A percentile compares a stretch with the other conserved stretches of the same genome.
phyloP scores from a whole-genome alignment of 2,797 vertebrate species.

The Aselliscus stoliczkanus region DNA sequence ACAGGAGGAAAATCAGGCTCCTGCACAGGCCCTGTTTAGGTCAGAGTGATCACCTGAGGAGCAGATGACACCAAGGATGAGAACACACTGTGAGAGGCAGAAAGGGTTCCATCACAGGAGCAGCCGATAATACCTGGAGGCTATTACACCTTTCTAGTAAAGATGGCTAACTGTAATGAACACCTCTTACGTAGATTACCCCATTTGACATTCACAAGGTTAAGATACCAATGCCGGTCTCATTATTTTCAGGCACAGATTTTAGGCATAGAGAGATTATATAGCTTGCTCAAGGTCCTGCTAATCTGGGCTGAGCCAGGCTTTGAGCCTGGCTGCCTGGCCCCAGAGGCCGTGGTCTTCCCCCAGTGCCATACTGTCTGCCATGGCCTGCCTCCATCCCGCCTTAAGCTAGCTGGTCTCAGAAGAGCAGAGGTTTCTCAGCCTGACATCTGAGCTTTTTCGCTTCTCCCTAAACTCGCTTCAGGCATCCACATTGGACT shows the following conservation, averaged over 20 bases:
- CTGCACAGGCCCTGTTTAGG: too few species aligned
- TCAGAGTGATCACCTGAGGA: background rate
- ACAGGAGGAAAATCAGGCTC: background rate
- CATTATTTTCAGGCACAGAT: background rate
- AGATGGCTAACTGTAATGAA: background rate
- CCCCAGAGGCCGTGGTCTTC: background rate
- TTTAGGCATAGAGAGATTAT: background rate
- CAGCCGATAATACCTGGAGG: too few species aligned
- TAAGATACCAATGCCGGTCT: background rate
- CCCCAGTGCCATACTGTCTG: too few species aligned
- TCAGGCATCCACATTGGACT: background rate
- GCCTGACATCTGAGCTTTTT: background rate
- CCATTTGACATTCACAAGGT: background rate
- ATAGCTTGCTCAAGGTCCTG: background rate
- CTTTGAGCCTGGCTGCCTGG: background rate
- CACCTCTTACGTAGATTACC: background rate
- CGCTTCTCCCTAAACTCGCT: background rate
- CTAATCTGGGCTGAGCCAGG: background rate
- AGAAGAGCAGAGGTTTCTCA: background rate
- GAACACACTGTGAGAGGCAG: background rate
- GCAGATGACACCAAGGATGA: background rate
- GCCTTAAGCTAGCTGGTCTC: background rate
- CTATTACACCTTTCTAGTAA: background rate
- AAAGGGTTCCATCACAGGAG: fast-evolving
- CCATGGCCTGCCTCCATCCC: background rate